Evolutionary conservation across 2,113 vertebrate species (phyloP), one percentile per base, ranked within the genome.

Genomic region (Pelodiscus sinensis): DNA sequence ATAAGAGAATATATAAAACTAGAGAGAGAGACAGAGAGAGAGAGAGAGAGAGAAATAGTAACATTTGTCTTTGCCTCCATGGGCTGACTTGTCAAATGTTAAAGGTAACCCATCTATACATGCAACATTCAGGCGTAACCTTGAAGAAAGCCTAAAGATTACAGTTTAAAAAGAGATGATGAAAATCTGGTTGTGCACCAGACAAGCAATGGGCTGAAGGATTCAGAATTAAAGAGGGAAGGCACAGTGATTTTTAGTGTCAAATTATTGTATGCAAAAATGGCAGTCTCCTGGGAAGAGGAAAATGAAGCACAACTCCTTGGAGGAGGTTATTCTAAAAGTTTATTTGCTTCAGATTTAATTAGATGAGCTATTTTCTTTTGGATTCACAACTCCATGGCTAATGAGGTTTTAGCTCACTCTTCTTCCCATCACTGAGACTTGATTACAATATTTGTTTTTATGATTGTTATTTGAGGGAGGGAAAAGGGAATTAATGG

Each of bases 161-260:
- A 85, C 80, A 56, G 79, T 31, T 24, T 35, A 86, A 85, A 81
- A 87, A 3, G 82, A 65, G 54, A 79, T 56, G n/a, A 13, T 86
- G 60, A 92, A 92, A 95, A 96, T 79, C 29, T 94, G 62, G 44
- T 79, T 93, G 68, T 55, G 81, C 21, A 85, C 84, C 65, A 93
- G 92, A 94, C 68, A 86, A 9, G 85, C 83, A 95, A 88, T 89
- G 50, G 3, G 68, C 75, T 87, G 84, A 4, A 81, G 85, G 82
- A 92, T 60, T 82, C 29, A 92, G 52, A 84, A 89, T 90, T 87
- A 91, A 73, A 92, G 52, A 80, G 19, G 15, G 51, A 0, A 0
- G 78, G 38, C 29, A 56, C 15, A 38, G 0, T 18, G 56, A 68
- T 5, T 84, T 38, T 86, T 54, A 80, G 38, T 25, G 35, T 68